These are phyloP conservation scores for Netelia melanura DNA, from an alignment of 2,888 invertebrate genomes.

Conservation along the genomic window DNA sequence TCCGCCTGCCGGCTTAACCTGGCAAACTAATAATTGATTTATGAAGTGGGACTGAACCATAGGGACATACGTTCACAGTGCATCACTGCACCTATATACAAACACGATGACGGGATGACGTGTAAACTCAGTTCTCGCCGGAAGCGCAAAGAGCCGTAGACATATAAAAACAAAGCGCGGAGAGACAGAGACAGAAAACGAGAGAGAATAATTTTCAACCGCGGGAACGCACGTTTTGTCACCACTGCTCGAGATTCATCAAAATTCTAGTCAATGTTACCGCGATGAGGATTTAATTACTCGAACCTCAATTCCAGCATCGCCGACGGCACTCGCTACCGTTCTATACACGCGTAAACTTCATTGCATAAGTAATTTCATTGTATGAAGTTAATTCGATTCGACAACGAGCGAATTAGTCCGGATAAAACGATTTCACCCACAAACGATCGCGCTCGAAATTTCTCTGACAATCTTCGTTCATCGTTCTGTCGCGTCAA, in stretches of 20 bases:
- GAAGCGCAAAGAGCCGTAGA: neutral
- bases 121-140: too few species aligned
- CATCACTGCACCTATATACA: neutral
- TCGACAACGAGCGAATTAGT: neutral
- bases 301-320: conserved; percentile 37
- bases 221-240: neutral
- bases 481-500: too few species aligned
- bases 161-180: neutral
- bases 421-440: neutral
- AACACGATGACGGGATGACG: too few species aligned
- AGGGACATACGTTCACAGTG: conserved; percentile 33
- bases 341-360: too few species aligned
- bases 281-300: conserved; percentile 20
- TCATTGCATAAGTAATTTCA: too few species aligned
- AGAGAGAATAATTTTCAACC: neutral
- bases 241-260: neutral
- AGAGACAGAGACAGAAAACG: neutral
- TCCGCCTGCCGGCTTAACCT: conserved; percentile 59
- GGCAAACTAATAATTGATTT: conserved; percentile 75
- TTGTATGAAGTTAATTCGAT: too few species aligned
- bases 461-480: neutral
- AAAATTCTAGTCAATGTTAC: conserved; percentile 32
- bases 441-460: neutral
- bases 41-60: conserved; percentile 57
- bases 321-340: neutral